A percentile compares a stretch with the other conserved stretches of the same genome.
Conservation (phyloP, 2,888 invertebrate genomes). For the Cheilosia vernalis region DNA sequence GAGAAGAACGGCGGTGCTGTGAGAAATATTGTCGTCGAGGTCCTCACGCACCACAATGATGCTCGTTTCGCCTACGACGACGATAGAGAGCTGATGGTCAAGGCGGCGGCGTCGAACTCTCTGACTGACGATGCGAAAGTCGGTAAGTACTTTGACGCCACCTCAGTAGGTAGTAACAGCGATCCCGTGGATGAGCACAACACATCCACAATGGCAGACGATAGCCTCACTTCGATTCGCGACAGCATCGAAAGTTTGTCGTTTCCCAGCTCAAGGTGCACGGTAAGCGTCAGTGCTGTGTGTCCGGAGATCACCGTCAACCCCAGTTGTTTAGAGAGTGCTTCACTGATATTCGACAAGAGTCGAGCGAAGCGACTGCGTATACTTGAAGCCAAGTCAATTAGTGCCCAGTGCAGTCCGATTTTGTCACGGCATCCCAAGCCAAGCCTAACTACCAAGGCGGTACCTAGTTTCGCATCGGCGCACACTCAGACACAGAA, state of each 20-base stretch:
- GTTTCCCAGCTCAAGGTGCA: conserved; percentile 82
- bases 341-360: conserved; percentile 77
- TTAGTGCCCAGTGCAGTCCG: conserved; percentile 83
- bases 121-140: conserved; percentile 54
- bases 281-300: conserved; percentile 81
- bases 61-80: conserved; percentile 72
- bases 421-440: conserved; percentile 77
- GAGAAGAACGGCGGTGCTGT: conserved; percentile 76
- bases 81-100: conserved; percentile 53
- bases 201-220: conserved; percentile 82
- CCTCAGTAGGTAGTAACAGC: conserved; percentile 79
- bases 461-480: conserved; percentile 35
- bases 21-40: conserved; percentile 80
- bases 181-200: conserved; percentile 77
- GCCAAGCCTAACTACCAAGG: conserved; percentile 35
- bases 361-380: conserved; percentile 80
- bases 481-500: conserved; percentile 56
- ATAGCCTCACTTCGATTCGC: conserved; percentile 81
- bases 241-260: conserved; percentile 82
- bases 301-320: conserved; percentile 70
- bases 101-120: conserved; percentile 16
- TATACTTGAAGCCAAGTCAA: conserved; percentile 83
- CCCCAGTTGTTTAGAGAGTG: conserved; percentile 77
- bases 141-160: conserved; percentile 74
- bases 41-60: conserved; percentile 79